A percentile compares a stretch with the other conserved stretches of the same genome.
phyloP scores from a whole-genome alignment of 2,888 invertebrate genomes.

The Agriopis aurantiaria region DNA sequence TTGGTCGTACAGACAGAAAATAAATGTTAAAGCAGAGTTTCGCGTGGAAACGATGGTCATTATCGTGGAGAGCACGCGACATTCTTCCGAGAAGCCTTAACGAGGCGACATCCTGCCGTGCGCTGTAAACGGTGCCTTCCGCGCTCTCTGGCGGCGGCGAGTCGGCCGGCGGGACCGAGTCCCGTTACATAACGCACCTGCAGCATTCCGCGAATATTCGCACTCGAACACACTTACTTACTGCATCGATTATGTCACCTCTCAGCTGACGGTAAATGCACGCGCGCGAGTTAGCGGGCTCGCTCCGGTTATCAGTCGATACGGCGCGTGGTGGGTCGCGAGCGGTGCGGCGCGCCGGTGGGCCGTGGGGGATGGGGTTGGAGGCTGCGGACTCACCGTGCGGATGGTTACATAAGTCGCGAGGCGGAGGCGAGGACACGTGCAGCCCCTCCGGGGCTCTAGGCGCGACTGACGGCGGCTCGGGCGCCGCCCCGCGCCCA shows the following conservation, averaged over 20 bases:
- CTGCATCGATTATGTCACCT: slow-evolving; percentile 84
- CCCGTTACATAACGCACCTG: slow-evolving; percentile 82
- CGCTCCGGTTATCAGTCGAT: slow-evolving; percentile 60
- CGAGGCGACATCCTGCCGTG: slow-evolving; percentile 49
- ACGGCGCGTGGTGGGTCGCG: slow-evolving; percentile 51
- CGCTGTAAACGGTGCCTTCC: slow-evolving; percentile 40
- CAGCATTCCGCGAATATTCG: slow-evolving; percentile 66
- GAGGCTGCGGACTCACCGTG: slow-evolving; percentile 84
- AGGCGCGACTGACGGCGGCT: slow-evolving; percentile 77
- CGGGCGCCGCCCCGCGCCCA: slow-evolving; percentile 82
- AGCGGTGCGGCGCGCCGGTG: slow-evolving; percentile 53
- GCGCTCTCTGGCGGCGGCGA: slow-evolving; percentile 27
- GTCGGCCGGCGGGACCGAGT: slow-evolving; percentile 40
- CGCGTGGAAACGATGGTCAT: slow-evolving; percentile 50
- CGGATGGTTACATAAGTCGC: slow-evolving; percentile 85
- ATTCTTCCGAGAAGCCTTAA: slow-evolving; percentile 50
- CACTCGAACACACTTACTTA: slow-evolving; percentile 78
- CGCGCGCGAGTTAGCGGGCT: slow-evolving; percentile 46
- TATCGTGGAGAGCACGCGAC: slow-evolving; percentile 50
- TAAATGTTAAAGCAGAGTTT: slow-evolving; percentile 33
- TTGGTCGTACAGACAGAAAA: slow-evolving; percentile 23
- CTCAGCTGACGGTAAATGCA: slow-evolving; percentile 71
- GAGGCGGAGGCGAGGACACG: slow-evolving; percentile 76
- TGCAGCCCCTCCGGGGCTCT: slow-evolving; percentile 80
- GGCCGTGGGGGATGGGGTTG: slow-evolving; percentile 71